Percentiles rank a stretch among this genome's conserved stretches.
Evolutionary conservation across 2,797 vertebrate species (phyloP).

Genomic region (Sarcoramphus papa): DNA sequence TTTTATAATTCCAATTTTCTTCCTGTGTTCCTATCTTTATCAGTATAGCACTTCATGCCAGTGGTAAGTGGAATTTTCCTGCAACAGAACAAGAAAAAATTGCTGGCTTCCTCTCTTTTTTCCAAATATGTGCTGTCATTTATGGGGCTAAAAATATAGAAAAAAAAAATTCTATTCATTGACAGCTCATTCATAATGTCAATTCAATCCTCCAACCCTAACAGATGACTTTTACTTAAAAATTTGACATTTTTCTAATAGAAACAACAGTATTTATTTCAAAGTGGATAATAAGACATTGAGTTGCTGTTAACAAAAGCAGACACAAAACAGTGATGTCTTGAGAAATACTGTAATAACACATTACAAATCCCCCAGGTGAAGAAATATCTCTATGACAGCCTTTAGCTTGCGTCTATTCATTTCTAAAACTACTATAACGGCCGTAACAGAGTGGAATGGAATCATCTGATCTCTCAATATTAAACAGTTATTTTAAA

Average conservation of each 20-base stretch:
- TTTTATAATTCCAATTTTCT: not conserved
- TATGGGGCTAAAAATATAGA: not conserved
- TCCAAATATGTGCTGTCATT: not conserved
- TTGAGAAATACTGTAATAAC: not conserved
- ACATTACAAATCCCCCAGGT: not conserved
- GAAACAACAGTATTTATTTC: not conserved
- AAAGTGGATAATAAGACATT: not conserved
- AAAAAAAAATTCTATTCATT: not conserved
- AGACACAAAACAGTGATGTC: not conserved
- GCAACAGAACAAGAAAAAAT: not conserved
- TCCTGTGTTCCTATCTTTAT: not conserved
- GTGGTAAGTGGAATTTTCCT: not conserved
- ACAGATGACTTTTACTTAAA: not conserved
- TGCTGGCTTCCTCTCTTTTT: not conserved
- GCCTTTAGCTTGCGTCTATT: not conserved
- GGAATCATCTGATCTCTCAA: not conserved
- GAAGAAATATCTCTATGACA: not conserved
- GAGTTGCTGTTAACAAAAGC: not conserved
- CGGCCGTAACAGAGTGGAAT: not conserved
- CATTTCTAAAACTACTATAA: not conserved
- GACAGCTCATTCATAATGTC: not conserved
- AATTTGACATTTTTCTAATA: not conserved
- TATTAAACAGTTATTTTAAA: not conserved
- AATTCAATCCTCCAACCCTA: not conserved
- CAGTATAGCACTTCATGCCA: not conserved